These are phyloP conservation scores for Trichogramma evanescens DNA, from an alignment of 2,888 invertebrate genomes.

Conservation along the genomic window DNA sequence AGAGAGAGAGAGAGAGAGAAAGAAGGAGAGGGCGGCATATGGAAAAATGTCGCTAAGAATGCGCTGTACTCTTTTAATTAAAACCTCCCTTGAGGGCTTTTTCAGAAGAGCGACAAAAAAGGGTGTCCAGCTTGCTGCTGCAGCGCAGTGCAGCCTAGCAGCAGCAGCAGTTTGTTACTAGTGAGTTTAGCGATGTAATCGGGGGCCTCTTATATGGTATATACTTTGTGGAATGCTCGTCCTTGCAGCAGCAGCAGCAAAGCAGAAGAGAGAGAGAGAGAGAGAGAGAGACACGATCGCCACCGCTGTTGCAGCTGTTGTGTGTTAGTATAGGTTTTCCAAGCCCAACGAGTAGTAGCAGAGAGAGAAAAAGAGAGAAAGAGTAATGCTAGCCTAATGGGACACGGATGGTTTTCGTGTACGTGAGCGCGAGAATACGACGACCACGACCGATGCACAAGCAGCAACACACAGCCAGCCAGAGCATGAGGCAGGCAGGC, in stretches of 20 bases:
- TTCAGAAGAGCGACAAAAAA: no score
- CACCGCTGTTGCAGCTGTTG: no score
- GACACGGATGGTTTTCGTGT: background rate
- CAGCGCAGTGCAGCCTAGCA: background rate
- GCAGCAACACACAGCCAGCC: background rate
- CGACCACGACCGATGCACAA: background rate
- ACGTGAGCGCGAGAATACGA: background rate
- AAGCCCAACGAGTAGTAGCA: no score
- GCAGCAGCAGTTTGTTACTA: background rate
- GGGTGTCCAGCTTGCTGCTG: background rate
- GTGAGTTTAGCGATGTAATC: background rate
- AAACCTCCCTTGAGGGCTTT: conserved; percentile 4
- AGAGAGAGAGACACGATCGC: no score
- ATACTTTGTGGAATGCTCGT: conserved; percentile 7
- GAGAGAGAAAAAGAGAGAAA: no score
- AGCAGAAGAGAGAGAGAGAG: no score
- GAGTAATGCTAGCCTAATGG: no score
- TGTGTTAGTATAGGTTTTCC: no score
- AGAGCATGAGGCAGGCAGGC: background rate
- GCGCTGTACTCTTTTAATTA: conserved; percentile 17
- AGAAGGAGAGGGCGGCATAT: background rate
- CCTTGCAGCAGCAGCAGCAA: background rate
- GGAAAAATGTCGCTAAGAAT: conserved; percentile 8
- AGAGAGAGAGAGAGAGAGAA: background rate
- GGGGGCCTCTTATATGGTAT: background rate